phyloP scores from a whole-genome alignment of 2,113 vertebrate genomes.

The Elephantulus edwardii region DNA sequence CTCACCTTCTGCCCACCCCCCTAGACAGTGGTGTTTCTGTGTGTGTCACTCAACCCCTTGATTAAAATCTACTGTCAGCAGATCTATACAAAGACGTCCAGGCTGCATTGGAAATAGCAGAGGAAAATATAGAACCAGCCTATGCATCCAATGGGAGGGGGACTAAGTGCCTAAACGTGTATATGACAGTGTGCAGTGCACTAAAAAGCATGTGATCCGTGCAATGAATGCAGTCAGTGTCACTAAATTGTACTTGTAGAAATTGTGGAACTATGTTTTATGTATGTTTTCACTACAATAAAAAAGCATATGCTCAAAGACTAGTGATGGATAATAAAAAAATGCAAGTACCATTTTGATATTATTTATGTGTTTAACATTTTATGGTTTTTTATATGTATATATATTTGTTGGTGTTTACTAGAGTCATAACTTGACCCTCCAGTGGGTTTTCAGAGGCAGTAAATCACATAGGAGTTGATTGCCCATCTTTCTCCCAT shows the following conservation, averaged over 20 bases:
- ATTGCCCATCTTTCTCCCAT: too few relatives aligned
- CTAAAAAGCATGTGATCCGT: background rate
- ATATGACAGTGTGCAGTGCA: background rate
- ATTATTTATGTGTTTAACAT: background rate
- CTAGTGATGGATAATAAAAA: background rate
- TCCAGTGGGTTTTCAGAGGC: too few relatives aligned
- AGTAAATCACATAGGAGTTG: too few relatives aligned
- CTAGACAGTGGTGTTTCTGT: background rate
- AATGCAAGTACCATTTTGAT: background rate
- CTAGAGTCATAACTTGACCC: too few relatives aligned
- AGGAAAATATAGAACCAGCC: background rate
- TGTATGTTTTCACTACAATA: background rate
- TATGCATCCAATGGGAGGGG: background rate
- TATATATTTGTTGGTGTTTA: too few relatives aligned
- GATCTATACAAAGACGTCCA: background rate
- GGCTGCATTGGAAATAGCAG: rapidly evolving
- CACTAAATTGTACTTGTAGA: too few relatives aligned
- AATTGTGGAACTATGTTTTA: background rate
- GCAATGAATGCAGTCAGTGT: background rate
- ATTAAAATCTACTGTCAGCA: background rate
- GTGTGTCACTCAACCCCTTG: background rate
- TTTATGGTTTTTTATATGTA: too few relatives aligned
- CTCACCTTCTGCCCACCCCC: background rate
- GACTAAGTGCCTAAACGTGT: background rate
- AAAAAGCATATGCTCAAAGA: background rate